Conservation (phyloP, 2,797 vertebrate species). For the Lates japonicus region DNA sequence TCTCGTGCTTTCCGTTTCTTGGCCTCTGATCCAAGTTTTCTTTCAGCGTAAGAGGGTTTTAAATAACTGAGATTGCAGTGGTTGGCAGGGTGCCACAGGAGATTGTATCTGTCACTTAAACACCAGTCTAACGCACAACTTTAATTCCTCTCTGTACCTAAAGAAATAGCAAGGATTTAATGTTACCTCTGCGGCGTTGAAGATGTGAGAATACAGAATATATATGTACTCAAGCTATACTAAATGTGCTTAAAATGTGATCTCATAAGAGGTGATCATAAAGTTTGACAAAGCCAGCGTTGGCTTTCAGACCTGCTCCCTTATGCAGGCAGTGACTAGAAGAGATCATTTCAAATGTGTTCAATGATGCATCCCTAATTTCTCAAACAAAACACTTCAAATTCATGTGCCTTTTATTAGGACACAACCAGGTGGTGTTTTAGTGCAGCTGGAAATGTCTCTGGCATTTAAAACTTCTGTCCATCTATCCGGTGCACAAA, state of each 20-base stretch:
- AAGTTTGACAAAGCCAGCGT: not conserved
- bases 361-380: constrained; percentile 35
- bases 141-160: constrained; percentile 27
- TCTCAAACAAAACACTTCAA: constrained; percentile 23
- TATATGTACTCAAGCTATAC: not conserved
- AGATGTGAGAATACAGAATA: constrained; percentile 16
- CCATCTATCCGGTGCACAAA: not conserved
- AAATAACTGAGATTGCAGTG: constrained; percentile 32
- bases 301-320: constrained; percentile 7
- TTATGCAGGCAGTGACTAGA: constrained; percentile 18
- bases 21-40: constrained; percentile 9
- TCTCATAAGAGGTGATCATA: not conserved
- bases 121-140: constrained; percentile 26
- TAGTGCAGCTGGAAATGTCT: not conserved
- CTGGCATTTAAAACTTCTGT: not conserved
- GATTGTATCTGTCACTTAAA: constrained; percentile 43
- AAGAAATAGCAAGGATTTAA: constrained; percentile 24
- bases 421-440: constrained; percentile 29
- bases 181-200: constrained; percentile 21
- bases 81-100: constrained; percentile 22
- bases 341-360: constrained; percentile 21
- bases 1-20: constrained; percentile 12
- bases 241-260: not conserved
- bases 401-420: constrained; percentile 24
- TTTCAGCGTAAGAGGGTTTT: constrained; percentile 35